Evolutionary conservation across 2,113 vertebrate genomes (phyloP), one percentile per base, ranked within the genome.

Genomic region (Phocoena sinus): DNA sequence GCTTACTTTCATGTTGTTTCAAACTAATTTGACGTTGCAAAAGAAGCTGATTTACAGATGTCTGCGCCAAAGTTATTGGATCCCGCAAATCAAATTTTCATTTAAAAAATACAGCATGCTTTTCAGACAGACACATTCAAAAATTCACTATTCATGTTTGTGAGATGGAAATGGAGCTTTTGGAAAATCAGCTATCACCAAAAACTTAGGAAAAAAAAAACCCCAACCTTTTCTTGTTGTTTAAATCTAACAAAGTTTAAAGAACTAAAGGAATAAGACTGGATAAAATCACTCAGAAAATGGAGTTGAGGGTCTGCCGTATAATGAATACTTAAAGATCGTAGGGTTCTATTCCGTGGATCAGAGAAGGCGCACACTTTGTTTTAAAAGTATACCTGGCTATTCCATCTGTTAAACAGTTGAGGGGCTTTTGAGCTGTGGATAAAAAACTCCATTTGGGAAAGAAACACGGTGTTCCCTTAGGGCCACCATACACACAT

Each of bases 1-100:
- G 25, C 41, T 77, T 71, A 44, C 70, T 88, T 94, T 81, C 23
- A 21, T 93, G 10, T 93, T 79, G 50, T 93, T 97, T 95, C 76
- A 65, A 70, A 86, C 44, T 79, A 73, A 82, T 73, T 91, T 68
- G 62, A 89, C 77, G 28, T 23, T 89, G 36, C 28, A 41, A 11
- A 44, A 71, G 36, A 89, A 73, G 11, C 5, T 91, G 58, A 76
- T 25, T 91, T 91, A 36, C 8, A 65, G 58, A 76, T 76, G 33
- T 92, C 56, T 85, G n/a, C 31, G 94, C 8, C n/a, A 41, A 86
- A 88, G 58, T 96, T 94, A 50, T 23, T 63, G 70, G 26, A 38
- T 25, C 21, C n/a, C 50, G 26, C 67, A 56, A 65, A 28, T 84
- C 94, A 84, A 71, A 36, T 58, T 89, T 92, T 86, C 33, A 44